Base-by-base conservation (phyloP, 2,797 vertebrate species). In the Sebastes dallii region DNA sequence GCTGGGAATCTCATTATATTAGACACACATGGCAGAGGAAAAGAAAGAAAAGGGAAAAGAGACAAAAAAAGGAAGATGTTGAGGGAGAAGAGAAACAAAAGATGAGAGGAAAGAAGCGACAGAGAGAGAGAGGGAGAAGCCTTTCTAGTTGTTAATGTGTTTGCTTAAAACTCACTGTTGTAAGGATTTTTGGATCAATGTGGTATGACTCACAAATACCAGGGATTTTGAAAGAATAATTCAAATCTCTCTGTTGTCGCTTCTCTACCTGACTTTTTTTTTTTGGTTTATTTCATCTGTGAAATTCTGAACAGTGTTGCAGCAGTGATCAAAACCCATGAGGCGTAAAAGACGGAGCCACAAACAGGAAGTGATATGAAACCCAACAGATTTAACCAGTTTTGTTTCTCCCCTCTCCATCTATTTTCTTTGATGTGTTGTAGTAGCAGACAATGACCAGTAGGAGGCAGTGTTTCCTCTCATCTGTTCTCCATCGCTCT, bases 381-480 rank as follows among this genome's bases (percentile, higher is more conserved):
- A 42, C 39, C 39, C 39, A 42, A 42, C 14, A 42, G 39, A 42
- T 42, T 42, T 42, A 42, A 42, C 39, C 39, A 42, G 39, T 42
- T 42, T 36, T 30, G 12, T 11, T 8, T 66, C 30, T 50, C 16
- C 46, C 46, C 46, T 50, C 8, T 54, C 16, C 34, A 42, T 46
- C n/a, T 46, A 4, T 6, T 68, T 20, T 1, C 72, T 87, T 65
- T 84, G 83, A 88, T 84, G 25, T 85, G 55, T 13, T 87, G 93
- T 71, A 93, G 91, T 87, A 67, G 82, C 87, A 73, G 14, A 56
- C 14, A 68, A 30, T 65, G 82, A 46, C 91, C 94, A 93, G 91
- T 90, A 87, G 70, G 90, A 88, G 94, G 91, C 91, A 91, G 90
- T 75, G 91, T 94, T 94, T 92, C 90, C 86, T 87, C 93, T 94